These are phyloP conservation scores for Neotoxoptera formosana DNA, from an alignment of 1,140 invertebrate genomes.

Conservation along the genomic window DNA sequence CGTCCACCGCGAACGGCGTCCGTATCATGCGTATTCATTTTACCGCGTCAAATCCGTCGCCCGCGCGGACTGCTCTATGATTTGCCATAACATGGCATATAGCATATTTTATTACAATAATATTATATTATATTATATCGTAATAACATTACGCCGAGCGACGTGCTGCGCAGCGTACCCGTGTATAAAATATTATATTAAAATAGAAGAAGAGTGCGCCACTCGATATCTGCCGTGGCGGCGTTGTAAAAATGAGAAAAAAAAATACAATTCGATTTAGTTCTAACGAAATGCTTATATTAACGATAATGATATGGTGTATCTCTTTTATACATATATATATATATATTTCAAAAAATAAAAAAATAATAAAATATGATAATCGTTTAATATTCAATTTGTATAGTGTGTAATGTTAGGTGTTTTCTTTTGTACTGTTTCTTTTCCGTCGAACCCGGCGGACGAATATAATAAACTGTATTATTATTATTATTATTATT, in stretches of 20 bases:
- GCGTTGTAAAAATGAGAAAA: neutral
- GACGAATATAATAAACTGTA: constrained; percentile 22
- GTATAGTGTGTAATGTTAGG: constrained; percentile 36
- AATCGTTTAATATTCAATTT: constrained; percentile 37
- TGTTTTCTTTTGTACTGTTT: constrained; percentile 46
- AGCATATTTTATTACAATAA: neutral
- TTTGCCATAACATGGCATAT: neutral
- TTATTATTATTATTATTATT: constrained; percentile 1
- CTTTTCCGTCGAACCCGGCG: neutral
- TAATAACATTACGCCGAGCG: neutral
- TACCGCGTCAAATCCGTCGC: neutral
- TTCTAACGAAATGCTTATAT: neutral
- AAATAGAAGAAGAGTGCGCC: neutral
- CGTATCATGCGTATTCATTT: too few relatives aligned
- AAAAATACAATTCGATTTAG: neutral
- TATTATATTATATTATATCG: too few relatives aligned
- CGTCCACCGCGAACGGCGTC: neutral
- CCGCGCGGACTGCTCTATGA: neutral
- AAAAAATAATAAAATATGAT: neutral
- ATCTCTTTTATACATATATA: constrained; percentile 2
- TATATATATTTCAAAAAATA: constrained; percentile 4
- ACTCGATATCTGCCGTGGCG: neutral
- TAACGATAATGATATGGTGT: neutral
- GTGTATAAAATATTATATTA: too few relatives aligned
- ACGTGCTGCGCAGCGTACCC: neutral